Evolutionary conservation across 2,797 vertebrate species (phyloP).

Genomic region (Notamacropus eugenii): DNA sequence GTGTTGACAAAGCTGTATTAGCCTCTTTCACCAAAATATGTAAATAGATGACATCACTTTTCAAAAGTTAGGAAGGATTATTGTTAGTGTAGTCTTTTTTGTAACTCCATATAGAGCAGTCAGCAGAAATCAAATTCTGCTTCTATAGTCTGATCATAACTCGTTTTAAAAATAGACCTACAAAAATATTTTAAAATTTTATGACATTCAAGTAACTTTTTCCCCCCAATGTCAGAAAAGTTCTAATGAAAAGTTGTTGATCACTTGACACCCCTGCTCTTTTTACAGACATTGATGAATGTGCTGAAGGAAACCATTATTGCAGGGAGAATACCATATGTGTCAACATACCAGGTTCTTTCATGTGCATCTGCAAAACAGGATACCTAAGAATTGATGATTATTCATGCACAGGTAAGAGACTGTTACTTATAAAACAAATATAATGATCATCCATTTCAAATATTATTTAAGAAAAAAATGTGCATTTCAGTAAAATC

Average conservation of each 20-base stretch:
- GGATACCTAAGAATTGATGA: slow-evolving; percentile 97
- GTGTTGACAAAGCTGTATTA: slow-evolving; percentile 4
- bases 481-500: neutral
- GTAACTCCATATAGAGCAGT: slow-evolving; percentile 61
- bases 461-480: slow-evolving; percentile 14
- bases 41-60: slow-evolving; percentile 52
- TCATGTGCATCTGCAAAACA: slow-evolving; percentile 95
- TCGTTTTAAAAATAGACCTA: slow-evolving; percentile 53
- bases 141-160: slow-evolving; percentile 65
- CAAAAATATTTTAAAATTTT: slow-evolving; percentile 37
- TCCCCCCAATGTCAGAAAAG: neutral
- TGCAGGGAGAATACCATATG: slow-evolving; percentile 96
- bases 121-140: slow-evolving; percentile 45
- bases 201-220: slow-evolving; percentile 48
- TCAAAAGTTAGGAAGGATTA: slow-evolving; percentile 66
- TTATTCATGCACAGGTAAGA: slow-evolving; percentile 96
- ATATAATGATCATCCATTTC: neutral
- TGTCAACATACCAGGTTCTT: slow-evolving; percentile 94
- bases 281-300: slow-evolving; percentile 93
- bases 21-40: slow-evolving; percentile 49
- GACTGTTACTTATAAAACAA: neutral
- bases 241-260: slow-evolving; percentile 25
- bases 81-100: slow-evolving; percentile 64
- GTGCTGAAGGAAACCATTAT: slow-evolving; percentile 95
- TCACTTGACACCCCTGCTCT: slow-evolving; percentile 38